Evolutionary conservation across 2,113 vertebrate genomes (phyloP).

Genomic region (Heptranchias perlo): DNA sequence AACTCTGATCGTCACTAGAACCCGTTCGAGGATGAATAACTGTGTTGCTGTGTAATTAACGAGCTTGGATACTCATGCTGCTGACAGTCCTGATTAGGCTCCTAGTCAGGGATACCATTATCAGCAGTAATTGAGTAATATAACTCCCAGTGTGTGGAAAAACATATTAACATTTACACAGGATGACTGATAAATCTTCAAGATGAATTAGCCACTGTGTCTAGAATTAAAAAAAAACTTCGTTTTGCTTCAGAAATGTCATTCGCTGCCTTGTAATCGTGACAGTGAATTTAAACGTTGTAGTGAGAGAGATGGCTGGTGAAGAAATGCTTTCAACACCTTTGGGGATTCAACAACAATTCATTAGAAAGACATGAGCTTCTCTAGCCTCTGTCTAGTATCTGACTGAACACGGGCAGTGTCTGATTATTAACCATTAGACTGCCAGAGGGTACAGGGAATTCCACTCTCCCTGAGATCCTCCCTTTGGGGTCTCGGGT

Average conservation of each 20-base stretch:
- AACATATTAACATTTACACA: background rate
- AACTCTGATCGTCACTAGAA: background rate
- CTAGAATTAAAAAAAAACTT: background rate
- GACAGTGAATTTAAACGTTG: background rate
- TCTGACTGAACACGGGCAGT: background rate
- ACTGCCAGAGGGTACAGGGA: background rate
- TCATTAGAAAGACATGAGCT: background rate
- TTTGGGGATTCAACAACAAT: background rate
- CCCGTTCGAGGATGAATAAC: background rate
- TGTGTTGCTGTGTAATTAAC: background rate
- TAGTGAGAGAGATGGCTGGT: no score
- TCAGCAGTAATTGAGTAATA: background rate
- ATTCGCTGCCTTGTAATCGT: background rate
- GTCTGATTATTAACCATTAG: background rate
- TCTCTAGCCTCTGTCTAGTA: background rate
- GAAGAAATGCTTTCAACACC: background rate
- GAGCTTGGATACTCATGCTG: no score
- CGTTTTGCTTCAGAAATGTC: background rate
- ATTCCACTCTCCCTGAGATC: background rate
- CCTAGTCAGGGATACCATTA: background rate
- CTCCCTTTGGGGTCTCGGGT: no score
- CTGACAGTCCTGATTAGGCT: background rate
- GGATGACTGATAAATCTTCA: constrained; percentile 10
- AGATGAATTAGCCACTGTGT: background rate
- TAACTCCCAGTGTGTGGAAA: background rate